Conservation (phyloP, 2,888 invertebrate species). For the Pocota personata region DNA sequence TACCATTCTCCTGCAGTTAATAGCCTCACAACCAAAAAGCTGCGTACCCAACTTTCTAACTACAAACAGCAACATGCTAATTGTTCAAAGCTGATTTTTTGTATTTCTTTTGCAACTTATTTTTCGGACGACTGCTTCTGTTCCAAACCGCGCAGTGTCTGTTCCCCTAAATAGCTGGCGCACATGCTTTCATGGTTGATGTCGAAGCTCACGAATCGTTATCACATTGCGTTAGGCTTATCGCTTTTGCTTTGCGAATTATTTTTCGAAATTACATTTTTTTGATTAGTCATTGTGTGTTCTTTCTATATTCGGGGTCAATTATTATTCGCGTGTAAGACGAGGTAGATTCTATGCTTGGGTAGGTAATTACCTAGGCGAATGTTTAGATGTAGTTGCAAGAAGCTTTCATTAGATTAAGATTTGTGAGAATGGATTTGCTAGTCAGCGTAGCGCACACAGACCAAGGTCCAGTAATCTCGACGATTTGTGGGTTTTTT, state of each 20-base stretch:
- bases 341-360: neutral
- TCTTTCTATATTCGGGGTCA: neutral
- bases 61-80: neutral
- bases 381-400: neutral
- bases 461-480: neutral
- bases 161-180: neutral
- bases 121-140: neutral
- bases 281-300: constrained; percentile 30
- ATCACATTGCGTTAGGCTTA: constrained; percentile 14
- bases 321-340: neutral
- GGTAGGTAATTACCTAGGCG: neutral
- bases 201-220: neutral
- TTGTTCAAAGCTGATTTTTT: neutral
- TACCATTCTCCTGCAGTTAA: neutral
- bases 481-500: neutral
- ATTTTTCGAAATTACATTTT: neutral
- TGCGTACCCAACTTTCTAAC: neutral
- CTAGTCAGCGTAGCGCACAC: neutral
- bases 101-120: neutral
- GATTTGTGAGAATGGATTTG: neutral
- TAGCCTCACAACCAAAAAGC: neutral
- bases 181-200: constrained; percentile 7
- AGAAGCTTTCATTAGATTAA: neutral
- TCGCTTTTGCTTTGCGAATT: constrained; percentile 13
- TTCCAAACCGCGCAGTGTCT: neutral